A percentile compares a stretch with the other conserved stretches of the same genome.
phyloP scores from a whole-genome alignment of 1,140 invertebrate species.

The Venustaconcha ellipsiformis region DNA sequence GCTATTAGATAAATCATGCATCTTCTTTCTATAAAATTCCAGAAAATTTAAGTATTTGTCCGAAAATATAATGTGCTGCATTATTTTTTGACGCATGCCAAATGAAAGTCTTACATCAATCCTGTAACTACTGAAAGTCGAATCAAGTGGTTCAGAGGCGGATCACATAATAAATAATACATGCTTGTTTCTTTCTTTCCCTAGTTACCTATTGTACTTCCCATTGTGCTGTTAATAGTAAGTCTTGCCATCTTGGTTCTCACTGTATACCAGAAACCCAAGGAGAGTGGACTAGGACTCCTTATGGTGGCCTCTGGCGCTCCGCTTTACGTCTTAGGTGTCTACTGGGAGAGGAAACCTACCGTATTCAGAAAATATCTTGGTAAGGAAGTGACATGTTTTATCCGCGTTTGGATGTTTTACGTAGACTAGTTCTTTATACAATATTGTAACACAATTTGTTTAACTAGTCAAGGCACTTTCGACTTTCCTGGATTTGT shows the following conservation, averaged over 20 bases:
- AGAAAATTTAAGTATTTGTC: too few relatives aligned
- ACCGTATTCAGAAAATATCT: conserved; percentile 1
- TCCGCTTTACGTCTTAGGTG: conserved; percentile 71
- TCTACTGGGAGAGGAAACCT: conserved; percentile 76
- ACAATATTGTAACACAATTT: too few relatives aligned
- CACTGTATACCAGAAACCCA: conserved; percentile 76
- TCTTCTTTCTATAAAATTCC: too few relatives aligned
- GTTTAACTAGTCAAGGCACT: too few relatives aligned
- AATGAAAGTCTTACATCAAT: not conserved
- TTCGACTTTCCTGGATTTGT: too few relatives aligned
- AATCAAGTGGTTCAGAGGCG: not conserved
- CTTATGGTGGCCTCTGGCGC: conserved; percentile 73
- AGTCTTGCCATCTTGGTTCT: conserved; percentile 44
- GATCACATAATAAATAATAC: not conserved
- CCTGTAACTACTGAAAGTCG: not conserved
- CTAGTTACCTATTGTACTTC: conserved; percentile 49
- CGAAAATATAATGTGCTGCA: too few relatives aligned
- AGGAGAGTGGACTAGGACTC: conserved; percentile 83
- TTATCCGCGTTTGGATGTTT: too few relatives aligned
- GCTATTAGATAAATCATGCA: too few relatives aligned
- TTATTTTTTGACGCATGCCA: too few relatives aligned
- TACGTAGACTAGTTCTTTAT: too few relatives aligned
- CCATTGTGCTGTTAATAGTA: conserved; percentile 44
- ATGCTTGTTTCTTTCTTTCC: conserved; percentile 9
- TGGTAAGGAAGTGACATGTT: too few relatives aligned